Evolutionary conservation across 2,113 vertebrate species (phyloP).

Genomic region (Lanius collurio): DNA sequence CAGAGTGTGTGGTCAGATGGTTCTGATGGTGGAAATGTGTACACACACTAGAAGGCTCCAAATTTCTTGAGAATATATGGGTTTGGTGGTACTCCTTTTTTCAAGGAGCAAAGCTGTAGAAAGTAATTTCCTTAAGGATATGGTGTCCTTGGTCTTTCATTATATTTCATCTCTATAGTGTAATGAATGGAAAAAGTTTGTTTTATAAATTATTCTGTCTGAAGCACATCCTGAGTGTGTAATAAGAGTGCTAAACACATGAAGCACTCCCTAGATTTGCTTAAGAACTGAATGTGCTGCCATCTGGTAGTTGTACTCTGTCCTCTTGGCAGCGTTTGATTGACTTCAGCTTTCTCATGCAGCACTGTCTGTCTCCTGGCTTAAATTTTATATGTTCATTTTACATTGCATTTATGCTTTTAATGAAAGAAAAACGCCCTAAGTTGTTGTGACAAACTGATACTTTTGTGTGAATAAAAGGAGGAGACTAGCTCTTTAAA

Average conservation of each 20-base stretch:
- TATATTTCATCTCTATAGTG: not conserved
- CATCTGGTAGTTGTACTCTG: slow-evolving; percentile 41
- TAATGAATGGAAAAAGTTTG: slow-evolving; percentile 25
- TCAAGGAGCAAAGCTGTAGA: not conserved
- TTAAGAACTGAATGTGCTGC: slow-evolving; percentile 46
- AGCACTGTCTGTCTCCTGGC: not conserved
- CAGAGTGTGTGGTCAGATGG: not conserved
- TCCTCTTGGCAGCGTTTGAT: not conserved
- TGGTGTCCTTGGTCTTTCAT: not conserved
- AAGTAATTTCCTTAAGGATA: not conserved
- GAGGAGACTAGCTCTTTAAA: not conserved
- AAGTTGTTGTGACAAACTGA: not conserved
- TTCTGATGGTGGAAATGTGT: not conserved
- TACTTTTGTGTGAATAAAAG: not conserved
- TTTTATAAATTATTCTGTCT: slow-evolving; percentile 22
- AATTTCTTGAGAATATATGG: not conserved
- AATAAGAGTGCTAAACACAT: slow-evolving; percentile 24
- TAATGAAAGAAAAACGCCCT: not conserved
- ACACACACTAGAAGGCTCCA: not conserved
- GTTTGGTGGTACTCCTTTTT: not conserved
- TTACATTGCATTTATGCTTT: not conserved
- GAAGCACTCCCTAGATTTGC: slow-evolving; percentile 4
- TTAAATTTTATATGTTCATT: not conserved
- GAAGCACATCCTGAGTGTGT: slow-evolving; percentile 22
- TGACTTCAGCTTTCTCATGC: not conserved